Evolutionary conservation across 2,888 invertebrate species (phyloP).

Genomic region (Zele albiditarsus): DNA sequence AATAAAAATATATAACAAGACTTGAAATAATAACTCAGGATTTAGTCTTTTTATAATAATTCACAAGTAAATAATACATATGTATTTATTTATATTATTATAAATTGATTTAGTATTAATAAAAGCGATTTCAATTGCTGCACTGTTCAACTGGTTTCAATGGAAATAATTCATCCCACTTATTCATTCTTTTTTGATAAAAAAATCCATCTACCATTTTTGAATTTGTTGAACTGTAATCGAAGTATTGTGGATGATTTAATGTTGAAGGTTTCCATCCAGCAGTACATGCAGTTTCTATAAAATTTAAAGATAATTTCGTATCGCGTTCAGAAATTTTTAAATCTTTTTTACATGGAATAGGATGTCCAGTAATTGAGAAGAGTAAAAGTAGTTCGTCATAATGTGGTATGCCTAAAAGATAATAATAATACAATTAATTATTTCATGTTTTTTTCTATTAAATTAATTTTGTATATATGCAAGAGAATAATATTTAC

Average conservation of each 20-base stretch:
- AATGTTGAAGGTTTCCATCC: conserved; percentile 71
- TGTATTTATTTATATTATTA: too few relatives aligned
- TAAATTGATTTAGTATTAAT: too few relatives aligned
- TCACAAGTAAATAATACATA: too few relatives aligned
- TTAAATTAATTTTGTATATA: too few relatives aligned
- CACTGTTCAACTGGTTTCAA: conserved; percentile 39
- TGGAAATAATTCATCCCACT: conserved; percentile 72
- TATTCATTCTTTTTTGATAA: conserved; percentile 68
- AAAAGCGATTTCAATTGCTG: too few relatives aligned
- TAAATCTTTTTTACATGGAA: conserved; percentile 70
- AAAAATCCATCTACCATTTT: conserved; percentile 67
- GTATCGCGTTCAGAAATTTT: conserved; percentile 72
- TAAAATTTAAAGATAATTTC: conserved; percentile 72
- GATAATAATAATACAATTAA: too few relatives aligned
- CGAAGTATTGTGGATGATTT: conserved; percentile 64
- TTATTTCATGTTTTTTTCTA: too few relatives aligned
- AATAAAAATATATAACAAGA: too few relatives aligned
- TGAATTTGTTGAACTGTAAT: conserved; percentile 67
- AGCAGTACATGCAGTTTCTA: conserved; percentile 70
- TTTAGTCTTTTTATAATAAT: too few relatives aligned
- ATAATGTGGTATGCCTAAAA: conserved; percentile 72
- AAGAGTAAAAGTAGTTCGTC: conserved; percentile 76
- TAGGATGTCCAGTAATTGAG: conserved; percentile 66
- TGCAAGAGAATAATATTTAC: conserved; percentile 58
- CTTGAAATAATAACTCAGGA: too few relatives aligned